These are phyloP conservation scores for Festucalex cinctus DNA, from an alignment of 2,113 vertebrate genomes.

Conservation along the genomic window DNA sequence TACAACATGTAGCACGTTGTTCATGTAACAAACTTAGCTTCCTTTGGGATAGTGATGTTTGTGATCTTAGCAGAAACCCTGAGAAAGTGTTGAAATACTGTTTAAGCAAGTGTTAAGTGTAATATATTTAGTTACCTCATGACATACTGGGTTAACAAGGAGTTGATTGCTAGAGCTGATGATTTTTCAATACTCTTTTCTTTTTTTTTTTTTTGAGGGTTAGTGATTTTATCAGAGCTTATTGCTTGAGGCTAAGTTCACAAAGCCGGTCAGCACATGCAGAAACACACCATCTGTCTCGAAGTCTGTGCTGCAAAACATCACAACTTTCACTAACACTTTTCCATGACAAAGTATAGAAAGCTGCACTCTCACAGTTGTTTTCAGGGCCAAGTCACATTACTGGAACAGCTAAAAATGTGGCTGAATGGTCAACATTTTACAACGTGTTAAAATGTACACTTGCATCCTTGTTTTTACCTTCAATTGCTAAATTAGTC, in stretches of 20 bases:
- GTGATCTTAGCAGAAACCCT: constrained; percentile 17
- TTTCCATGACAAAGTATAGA: constrained; percentile 29
- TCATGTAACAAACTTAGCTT: constrained; percentile 44
- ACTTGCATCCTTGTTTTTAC: constrained; percentile 7
- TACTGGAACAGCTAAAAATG: constrained; percentile 4
- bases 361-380: constrained; percentile 20
- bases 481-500: constrained; percentile 1
- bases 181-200: constrained; percentile 31
- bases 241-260: constrained; percentile 27
- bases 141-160: constrained; percentile 33
- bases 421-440: constrained; percentile 18
- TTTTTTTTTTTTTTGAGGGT: constrained; percentile 27
- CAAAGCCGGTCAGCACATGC: constrained; percentile 46
- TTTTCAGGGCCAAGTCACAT: constrained; percentile 13
- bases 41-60: constrained; percentile 12
- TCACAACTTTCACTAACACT: constrained; percentile 39
- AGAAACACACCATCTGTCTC: constrained; percentile 42
- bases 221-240: constrained; percentile 33
- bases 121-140: constrained; percentile 10
- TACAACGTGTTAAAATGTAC: constrained; percentile 14
- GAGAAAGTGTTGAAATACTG: constrained; percentile 13
- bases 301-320: constrained; percentile 42
- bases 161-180: constrained; percentile 37
- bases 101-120: constrained; percentile 12
- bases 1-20: constrained; percentile 18